Evolutionary conservation across 2,888 invertebrate genomes (phyloP), one percentile per base, ranked within the genome.

Genomic region (Podabrus alpinus): DNA sequence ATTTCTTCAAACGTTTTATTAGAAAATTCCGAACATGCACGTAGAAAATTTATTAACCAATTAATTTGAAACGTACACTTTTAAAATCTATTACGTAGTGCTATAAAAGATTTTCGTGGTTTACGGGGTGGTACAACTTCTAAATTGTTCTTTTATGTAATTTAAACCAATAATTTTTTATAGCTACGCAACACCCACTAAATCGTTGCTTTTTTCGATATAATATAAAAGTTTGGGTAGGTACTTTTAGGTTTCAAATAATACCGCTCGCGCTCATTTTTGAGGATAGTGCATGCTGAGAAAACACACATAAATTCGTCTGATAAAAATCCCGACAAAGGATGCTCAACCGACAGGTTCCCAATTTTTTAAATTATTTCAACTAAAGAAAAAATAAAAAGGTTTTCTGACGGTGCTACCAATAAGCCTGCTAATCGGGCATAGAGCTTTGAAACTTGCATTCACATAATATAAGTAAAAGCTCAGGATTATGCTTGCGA

Each of bases 31-130:
- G 68, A 72, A 74, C 74, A 76, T 77, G 75, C 74, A 72, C 71
- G 59, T 74, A 61, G 71, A 79, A 79, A 75, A 79, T 77, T 77
- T 79, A 79, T 79, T 79, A 79, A 76, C 77, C 78, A 79, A 79
- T 79, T 79, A 79, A 77, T 79, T 75, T 71, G 66, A 73, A 71
- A 59, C 66, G 75, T 72, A 71, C 60, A 67, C 59, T 71, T 74
- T 29, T 66, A 71, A 66, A 74, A 68, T 75, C 59, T 66, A 69
- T 75, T 75, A 66, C 59, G 59, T 62, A 74, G 68, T 75, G 66
- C 67, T 66, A 66, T 69, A 62, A 62, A 24, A 25, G 61, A 64
- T 66, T 19, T 64, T 45, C 45, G 62, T 64, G 17, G 62, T 64
- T 64, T 17, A 19, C 62, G 62, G 62, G 62, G 62, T 64, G 62